phyloP scores from a whole-genome alignment of 1,140 invertebrate species.

The Neodiprion fabricii region DNA sequence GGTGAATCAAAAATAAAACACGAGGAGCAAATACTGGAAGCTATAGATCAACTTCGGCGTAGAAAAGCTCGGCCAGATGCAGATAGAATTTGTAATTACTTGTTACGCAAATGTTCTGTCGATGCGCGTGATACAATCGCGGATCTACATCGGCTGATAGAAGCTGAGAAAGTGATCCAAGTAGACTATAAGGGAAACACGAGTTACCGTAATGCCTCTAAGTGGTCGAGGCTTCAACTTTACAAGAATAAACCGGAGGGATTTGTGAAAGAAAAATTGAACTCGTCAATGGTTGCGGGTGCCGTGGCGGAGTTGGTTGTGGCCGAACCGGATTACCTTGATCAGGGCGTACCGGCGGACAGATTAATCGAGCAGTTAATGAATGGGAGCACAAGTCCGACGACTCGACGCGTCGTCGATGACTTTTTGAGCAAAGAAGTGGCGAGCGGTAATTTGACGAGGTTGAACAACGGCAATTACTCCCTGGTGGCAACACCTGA shows the following conservation, averaged over 20 bases:
- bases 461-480: conserved; percentile 71
- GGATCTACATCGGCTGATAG: conserved; percentile 77
- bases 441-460: conserved; percentile 70
- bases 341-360: conserved; percentile 71
- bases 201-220: conserved; percentile 83
- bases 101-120: conserved; percentile 77
- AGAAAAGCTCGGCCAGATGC: conserved; percentile 84
- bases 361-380: conserved; percentile 70
- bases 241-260: conserved; percentile 60
- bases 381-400: conserved; percentile 68
- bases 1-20: conserved; percentile 65
- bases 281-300: conserved; percentile 65
- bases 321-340: conserved; percentile 73
- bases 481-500: conserved; percentile 65
- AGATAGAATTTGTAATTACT: conserved; percentile 81
- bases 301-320: conserved; percentile 73
- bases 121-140: conserved; percentile 73
- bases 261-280: conserved; percentile 55
- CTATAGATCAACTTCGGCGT: conserved; percentile 82
- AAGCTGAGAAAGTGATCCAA: conserved; percentile 78
- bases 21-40: conserved; percentile 79
- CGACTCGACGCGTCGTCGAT: conserved; percentile 70
- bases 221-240: conserved; percentile 66
- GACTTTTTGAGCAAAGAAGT: conserved; percentile 72
- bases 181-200: conserved; percentile 87